These are phyloP conservation scores for Laticauda colubrina DNA, from an alignment of 2,113 vertebrate genomes.

Conservation along the genomic window DNA sequence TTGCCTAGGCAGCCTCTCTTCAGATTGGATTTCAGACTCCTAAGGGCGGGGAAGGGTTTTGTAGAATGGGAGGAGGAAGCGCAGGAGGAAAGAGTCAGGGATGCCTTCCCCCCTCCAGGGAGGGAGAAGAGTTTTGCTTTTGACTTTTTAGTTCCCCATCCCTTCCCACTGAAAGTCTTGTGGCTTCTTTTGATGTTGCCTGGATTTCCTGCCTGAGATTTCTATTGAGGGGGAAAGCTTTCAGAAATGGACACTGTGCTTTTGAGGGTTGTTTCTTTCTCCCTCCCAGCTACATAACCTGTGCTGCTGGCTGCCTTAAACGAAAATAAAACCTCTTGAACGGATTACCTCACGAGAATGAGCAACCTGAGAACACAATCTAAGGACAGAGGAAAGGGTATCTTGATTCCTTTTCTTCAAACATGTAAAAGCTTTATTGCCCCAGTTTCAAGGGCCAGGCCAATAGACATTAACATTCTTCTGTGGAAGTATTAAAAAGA, in stretches of 20 bases:
- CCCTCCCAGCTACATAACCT: neutral
- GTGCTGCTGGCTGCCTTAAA: neutral
- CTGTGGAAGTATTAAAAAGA: neutral
- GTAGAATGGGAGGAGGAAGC: neutral
- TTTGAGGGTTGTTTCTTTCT: neutral
- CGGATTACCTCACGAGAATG: neutral
- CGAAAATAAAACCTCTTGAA: neutral
- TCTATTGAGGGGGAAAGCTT: neutral
- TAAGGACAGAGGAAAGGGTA: neutral
- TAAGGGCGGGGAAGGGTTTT: neutral
- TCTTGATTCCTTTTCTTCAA: neutral
- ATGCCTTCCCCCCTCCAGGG: neutral
- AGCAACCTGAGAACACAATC: neutral
- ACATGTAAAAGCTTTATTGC: neutral
- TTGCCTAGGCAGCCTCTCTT: neutral
- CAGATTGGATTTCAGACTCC: neutral
- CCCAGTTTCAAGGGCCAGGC: neutral
- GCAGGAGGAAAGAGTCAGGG: slow-evolving; percentile 1
- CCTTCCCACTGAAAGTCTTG: neutral
- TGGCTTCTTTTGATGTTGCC: neutral
- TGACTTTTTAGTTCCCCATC: neutral
- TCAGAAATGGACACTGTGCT: neutral
- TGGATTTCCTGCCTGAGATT: neutral
- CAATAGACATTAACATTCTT: neutral
- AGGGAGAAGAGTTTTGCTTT: neutral